phyloP scores from a whole-genome alignment of 2,888 invertebrate genomes.

The Podabrus alpinus region DNA sequence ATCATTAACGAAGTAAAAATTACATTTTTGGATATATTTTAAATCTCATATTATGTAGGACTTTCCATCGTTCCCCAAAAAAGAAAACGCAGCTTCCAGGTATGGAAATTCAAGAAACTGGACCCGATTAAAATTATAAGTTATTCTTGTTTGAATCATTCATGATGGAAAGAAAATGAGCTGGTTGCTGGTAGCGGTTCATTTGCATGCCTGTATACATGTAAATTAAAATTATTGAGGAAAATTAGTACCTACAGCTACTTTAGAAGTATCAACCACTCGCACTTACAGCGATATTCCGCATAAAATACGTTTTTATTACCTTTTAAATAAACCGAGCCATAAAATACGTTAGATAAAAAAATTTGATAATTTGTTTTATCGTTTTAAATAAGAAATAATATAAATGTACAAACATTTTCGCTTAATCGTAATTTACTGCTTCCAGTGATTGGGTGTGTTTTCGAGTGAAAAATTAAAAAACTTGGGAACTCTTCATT shows the following conservation, averaged over 20 bases:
- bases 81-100: too few species aligned
- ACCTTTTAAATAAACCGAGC: not conserved
- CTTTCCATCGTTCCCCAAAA: too few species aligned
- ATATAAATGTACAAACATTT: not conserved
- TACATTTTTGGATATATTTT: too few species aligned
- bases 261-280: not conserved
- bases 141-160: too few species aligned
- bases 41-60: too few species aligned
- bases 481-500: not conserved
- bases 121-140: too few species aligned
- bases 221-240: too few species aligned
- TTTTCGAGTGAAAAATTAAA: not conserved
- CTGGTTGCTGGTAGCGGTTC: too few species aligned
- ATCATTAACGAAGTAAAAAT: too few species aligned
- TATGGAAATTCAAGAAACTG: too few species aligned
- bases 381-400: not conserved
- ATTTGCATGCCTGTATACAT: too few species aligned
- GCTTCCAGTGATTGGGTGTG: not conserved
- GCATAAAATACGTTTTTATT: not conserved
- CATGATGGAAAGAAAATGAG: too few species aligned
- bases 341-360: not conserved
- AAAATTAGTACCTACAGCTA: not conserved
- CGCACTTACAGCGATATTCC: not conserved
- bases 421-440: not conserved
- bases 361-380: not conserved